A percentile compares a stretch with the other conserved stretches of the same genome.
Evolutionary conservation across 2,797 vertebrate genomes (phyloP).

Genomic region (Helostoma temminkii): DNA sequence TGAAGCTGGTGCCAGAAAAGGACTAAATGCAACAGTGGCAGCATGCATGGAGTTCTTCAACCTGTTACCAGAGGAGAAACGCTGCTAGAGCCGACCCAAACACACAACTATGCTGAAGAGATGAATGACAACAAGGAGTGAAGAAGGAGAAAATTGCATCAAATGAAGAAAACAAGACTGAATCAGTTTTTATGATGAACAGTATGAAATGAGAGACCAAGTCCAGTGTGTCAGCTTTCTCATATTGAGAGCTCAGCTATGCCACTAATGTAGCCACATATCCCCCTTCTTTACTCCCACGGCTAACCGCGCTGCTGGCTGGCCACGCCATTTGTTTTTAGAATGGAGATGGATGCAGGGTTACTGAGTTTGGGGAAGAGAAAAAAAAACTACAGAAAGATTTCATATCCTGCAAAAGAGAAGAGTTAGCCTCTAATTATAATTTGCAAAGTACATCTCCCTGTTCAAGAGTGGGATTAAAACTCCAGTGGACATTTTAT

Average conservation of each 20-base stretch:
- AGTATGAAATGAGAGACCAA: constrained; percentile 76
- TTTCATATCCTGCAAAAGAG: constrained; percentile 85
- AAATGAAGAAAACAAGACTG: constrained; percentile 87
- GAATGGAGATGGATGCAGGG: constrained; percentile 92
- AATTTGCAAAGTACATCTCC: constrained; percentile 80
- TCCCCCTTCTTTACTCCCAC: constrained; percentile 63
- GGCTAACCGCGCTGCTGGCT: constrained; percentile 51
- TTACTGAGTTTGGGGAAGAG: constrained; percentile 51
- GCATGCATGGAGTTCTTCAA: constrained; percentile 85
- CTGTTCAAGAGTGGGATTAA: constrained; percentile 53
- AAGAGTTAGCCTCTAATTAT: constrained; percentile 87
- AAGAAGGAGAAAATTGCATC: constrained; percentile 76
- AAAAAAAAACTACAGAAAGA: constrained; percentile 38
- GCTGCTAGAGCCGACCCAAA: constrained; percentile 91
- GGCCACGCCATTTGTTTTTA: constrained; percentile 79
- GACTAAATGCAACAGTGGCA: constrained; percentile 87
- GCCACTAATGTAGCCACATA: constrained; percentile 93
- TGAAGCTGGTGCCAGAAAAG: constrained; percentile 99
- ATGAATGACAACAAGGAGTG: constrained; percentile 48
- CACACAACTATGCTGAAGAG: constrained; percentile 89
- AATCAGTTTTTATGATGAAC: constrained; percentile 85
- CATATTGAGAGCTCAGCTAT: constrained; percentile 99
- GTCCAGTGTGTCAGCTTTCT: constrained; percentile 99
- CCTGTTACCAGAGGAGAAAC: constrained; percentile 88
- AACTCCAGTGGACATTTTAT: constrained; percentile 61